Conservation (phyloP, 2,797 vertebrate genomes). For the Esox lucius region DNA sequence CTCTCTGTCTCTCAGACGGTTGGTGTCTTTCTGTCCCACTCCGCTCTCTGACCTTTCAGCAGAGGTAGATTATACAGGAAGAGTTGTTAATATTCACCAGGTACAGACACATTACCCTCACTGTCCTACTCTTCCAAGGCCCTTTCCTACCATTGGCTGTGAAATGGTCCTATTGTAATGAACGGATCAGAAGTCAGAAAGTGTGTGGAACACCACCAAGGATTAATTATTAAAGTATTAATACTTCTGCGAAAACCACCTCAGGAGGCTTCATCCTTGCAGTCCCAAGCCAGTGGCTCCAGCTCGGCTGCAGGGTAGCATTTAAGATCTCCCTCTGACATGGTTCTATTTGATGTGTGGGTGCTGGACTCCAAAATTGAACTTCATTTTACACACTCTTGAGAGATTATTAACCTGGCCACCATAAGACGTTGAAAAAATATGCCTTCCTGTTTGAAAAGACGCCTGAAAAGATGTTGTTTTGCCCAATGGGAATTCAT, state of each 20-base stretch:
- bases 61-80: slow-evolving; percentile 60
- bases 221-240: slow-evolving; percentile 43
- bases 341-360: not conserved
- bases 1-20: slow-evolving; percentile 27
- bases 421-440: too few relatives aligned
- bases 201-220: slow-evolving; percentile 49
- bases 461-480: too few relatives aligned
- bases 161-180: slow-evolving; percentile 68
- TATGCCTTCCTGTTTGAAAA: too few relatives aligned
- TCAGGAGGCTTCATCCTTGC: slow-evolving; percentile 18
- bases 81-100: slow-evolving; percentile 72
- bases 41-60: slow-evolving; percentile 50
- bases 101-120: slow-evolving; percentile 48
- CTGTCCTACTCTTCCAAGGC: slow-evolving; percentile 21
- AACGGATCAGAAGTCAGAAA: slow-evolving; percentile 45
- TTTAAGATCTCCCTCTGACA: not conserved
- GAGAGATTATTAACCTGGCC: too few relatives aligned
- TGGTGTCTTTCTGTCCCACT: slow-evolving; percentile 28
- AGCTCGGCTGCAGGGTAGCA: not conserved
- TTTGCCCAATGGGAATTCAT: too few relatives aligned
- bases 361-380: not conserved
- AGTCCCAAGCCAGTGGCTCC: not conserved
- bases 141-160: slow-evolving; percentile 32
- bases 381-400: not conserved
- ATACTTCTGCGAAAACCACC: slow-evolving; percentile 47